Evolutionary conservation across 2,888 invertebrate genomes (phyloP).

Genomic region (Volucella bombylans): DNA sequence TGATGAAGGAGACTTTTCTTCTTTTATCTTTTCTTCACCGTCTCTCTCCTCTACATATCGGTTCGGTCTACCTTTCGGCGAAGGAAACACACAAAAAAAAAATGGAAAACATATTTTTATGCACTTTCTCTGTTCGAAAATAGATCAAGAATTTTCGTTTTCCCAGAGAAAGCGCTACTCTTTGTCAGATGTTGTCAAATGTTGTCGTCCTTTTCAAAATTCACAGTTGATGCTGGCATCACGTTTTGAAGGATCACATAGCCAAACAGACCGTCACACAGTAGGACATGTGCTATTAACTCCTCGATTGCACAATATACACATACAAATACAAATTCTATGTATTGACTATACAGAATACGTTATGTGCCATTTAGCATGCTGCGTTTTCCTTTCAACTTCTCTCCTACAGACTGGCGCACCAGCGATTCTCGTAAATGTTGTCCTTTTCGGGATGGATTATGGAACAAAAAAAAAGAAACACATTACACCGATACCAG

Average conservation of each 20-base stretch:
- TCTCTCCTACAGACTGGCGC: conserved; percentile 16
- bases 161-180: conserved; percentile 18
- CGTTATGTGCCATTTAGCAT: conserved; percentile 2
- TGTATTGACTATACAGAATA: conserved; percentile 34
- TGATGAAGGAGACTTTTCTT: conserved; percentile 56
- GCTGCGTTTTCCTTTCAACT: conserved; percentile 47
- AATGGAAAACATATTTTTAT: conserved; percentile 40
- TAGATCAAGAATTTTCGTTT: conserved; percentile 53
- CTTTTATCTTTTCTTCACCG: conserved; percentile 37
- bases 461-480: conserved; percentile 41
- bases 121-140: conserved; percentile 71
- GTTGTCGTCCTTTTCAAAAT: conserved; percentile 37
- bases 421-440: conserved; percentile 52
- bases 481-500: neutral
- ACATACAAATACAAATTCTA: neutral
- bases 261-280: neutral
- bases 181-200: neutral
- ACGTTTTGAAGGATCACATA: conserved; percentile 67
- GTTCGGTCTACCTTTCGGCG: conserved; percentile 9
- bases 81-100: conserved; percentile 1
- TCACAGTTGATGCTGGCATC: conserved; percentile 62
- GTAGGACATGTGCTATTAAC: conserved; percentile 61
- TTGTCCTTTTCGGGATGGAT: conserved; percentile 59
- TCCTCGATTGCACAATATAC: conserved; percentile 38
- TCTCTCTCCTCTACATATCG: neutral